These are phyloP conservation scores for Sylvia atricapilla DNA, from an alignment of 2,113 vertebrate genomes.

Conservation along the genomic window DNA sequence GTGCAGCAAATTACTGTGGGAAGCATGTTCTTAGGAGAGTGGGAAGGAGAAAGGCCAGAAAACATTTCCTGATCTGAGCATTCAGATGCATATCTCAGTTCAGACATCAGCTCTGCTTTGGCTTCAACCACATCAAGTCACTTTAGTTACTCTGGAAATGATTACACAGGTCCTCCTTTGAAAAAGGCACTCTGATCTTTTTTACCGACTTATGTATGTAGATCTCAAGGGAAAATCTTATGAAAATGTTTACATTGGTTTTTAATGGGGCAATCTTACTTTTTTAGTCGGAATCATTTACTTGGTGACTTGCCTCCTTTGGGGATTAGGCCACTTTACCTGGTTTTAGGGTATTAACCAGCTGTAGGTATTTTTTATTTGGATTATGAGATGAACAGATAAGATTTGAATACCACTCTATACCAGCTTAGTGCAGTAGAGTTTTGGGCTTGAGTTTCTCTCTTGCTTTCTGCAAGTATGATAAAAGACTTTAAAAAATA, in stretches of 20 bases:
- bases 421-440: not conserved
- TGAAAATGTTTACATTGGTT: not conserved
- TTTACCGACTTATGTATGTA: not conserved
- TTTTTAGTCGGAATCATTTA: not conserved
- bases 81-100: not conserved
- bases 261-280: not conserved
- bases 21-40: not conserved
- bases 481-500: not conserved
- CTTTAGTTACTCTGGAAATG: not conserved
- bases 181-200: not conserved
- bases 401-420: not conserved
- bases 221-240: not conserved
- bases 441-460: not conserved
- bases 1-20: not conserved
- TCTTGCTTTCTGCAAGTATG: not conserved
- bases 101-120: not conserved
- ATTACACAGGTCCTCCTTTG: not conserved
- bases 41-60: not conserved
- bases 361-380: not conserved
- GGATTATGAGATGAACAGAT: not conserved
- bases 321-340: not conserved
- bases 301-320: not conserved
- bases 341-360: not conserved
- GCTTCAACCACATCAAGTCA: not conserved
- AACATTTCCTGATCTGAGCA: not conserved